Base-by-base conservation (phyloP, 2,888 invertebrate genomes). In the Andrena praecox region DNA sequence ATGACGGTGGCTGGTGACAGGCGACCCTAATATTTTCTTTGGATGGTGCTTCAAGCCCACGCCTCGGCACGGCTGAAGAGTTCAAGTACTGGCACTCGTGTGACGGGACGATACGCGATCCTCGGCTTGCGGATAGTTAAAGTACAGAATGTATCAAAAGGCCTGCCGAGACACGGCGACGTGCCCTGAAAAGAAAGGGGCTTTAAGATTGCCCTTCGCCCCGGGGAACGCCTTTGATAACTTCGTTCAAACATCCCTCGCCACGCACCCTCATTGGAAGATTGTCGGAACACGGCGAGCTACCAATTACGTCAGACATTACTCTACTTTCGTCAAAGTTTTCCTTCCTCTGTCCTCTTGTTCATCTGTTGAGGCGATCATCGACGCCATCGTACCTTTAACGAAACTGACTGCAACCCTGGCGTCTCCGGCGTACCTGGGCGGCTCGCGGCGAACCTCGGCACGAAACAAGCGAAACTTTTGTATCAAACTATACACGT, bases 11-110 rank as follows among this genome's bases (percentile, higher is more conserved):
- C 42, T 42, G 42, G 73, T 89, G 87, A 87, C 87, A 84, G 87
- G 81, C 85, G 88, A 89, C 89, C 87, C 87, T 85, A 89, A 90
- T 89, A 91, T 90, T 88, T 87, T 89, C 81, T 81, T 82, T 86
- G 79, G 86, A 82, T 81, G 77, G 72, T 79, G 74, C 88, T 90
- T 75, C 67, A 83, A 88, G 86, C 78, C 82, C 81, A 82, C 82
- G 80, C 62, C 77, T 77, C 67, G 59, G 67, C 80, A 77, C 76
- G 56, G 50, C 64, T 77, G 77, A 80, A 79, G 78, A 79, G 78
- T 69, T 74, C 63, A 82, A 80, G 80, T 79, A 77, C 60, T 48
- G 69, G 42, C 59, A 68, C 80, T 68, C 31, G 62, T 50, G 63
- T n/a, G 56, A 8, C 62, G 67, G 63, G 42, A 64, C 75, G 75